A percentile compares a stretch with the other conserved stretches of the same genome.
Evolutionary conservation across 2,888 invertebrate species (phyloP).

Genomic region (Luperina nickerlii): DNA sequence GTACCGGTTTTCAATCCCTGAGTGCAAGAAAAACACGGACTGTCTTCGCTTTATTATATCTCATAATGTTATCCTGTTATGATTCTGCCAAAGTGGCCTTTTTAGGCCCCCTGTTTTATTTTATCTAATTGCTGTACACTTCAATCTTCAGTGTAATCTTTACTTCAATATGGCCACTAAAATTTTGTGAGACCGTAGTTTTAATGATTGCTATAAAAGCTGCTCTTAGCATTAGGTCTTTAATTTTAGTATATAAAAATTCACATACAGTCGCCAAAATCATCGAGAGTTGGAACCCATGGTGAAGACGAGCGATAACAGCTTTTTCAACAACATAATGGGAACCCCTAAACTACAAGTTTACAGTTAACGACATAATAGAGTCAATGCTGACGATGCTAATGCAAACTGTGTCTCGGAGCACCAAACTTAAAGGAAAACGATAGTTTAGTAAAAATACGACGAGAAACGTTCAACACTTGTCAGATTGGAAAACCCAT

Average conservation of each 20-base stretch:
- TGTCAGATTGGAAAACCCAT: conserved; percentile 48
- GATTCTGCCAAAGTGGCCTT: no score
- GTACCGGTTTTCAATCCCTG: no score
- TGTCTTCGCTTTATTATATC: no score
- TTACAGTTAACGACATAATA: conserved; percentile 27
- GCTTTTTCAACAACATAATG: not conserved
- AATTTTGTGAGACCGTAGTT: not conserved
- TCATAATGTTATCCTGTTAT: no score
- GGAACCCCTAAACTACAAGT: not conserved
- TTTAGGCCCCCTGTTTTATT: not conserved
- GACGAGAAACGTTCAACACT: conserved; percentile 12
- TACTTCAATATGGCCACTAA: not conserved
- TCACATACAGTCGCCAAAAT: not conserved
- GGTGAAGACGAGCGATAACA: not conserved
- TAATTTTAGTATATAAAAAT: not conserved
- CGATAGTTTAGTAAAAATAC: not conserved
- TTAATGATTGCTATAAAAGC: not conserved
- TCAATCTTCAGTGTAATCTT: not conserved
- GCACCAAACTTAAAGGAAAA: conserved; percentile 38
- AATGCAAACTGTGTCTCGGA: not conserved
- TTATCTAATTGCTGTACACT: not conserved
- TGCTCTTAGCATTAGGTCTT: not conserved
- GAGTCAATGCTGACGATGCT: not conserved
- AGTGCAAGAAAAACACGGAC: no score
- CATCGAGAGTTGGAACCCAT: conserved; percentile 1